A percentile compares a stretch with the other conserved stretches of the same genome.
phyloP scores from a whole-genome alignment of 2,113 vertebrate species.

The Corythornis madagascariensis region DNA sequence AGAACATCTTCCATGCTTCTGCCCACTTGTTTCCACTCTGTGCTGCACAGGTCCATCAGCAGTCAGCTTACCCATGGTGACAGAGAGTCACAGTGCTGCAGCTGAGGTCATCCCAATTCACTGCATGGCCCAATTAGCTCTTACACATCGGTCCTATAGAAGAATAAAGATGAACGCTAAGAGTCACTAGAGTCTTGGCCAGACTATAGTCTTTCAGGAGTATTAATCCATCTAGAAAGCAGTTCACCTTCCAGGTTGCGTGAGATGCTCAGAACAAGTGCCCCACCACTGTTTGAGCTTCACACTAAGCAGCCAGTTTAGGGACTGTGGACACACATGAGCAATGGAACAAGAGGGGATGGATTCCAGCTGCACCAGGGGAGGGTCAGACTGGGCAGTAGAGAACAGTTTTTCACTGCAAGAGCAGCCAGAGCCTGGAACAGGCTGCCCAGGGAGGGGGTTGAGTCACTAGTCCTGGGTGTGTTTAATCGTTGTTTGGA shows the following conservation, averaged over 20 bases:
- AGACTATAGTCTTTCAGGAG: background rate
- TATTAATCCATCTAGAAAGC: background rate
- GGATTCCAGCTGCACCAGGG: too few species aligned
- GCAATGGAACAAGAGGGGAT: too few species aligned
- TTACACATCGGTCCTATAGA: background rate
- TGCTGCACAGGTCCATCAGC: background rate
- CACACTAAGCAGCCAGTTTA: background rate
- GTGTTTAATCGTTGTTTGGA: too few species aligned
- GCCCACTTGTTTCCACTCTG: accelerated
- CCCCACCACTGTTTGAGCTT: background rate
- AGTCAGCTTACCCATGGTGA: background rate
- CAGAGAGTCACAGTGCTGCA: background rate
- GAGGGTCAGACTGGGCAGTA: too few species aligned
- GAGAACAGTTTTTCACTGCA: too few species aligned
- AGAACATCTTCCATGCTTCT: background rate
- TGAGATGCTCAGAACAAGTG: background rate
- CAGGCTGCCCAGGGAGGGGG: too few species aligned
- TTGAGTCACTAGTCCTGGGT: too few species aligned
- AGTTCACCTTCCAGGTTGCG: background rate
- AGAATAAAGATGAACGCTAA: background rate
- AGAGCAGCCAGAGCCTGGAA: too few species aligned
- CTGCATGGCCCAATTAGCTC: background rate
- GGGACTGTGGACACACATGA: background rate
- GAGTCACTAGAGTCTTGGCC: background rate
- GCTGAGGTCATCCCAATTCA: background rate